Conservation (phyloP, 2,888 invertebrate genomes). For the Dicyrtoma fusca region DNA sequence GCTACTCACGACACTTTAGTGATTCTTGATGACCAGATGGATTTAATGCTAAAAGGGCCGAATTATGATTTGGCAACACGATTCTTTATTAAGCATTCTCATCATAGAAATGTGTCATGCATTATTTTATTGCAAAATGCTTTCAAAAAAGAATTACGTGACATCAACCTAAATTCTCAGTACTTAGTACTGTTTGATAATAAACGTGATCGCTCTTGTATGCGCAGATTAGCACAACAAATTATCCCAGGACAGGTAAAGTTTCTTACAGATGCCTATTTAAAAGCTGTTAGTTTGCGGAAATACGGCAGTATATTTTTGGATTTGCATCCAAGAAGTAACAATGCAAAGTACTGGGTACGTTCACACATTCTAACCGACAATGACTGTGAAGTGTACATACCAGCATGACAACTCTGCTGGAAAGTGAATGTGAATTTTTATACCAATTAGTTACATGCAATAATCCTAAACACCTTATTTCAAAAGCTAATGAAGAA, state of each 20-base stretch:
- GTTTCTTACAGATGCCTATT: neutral
- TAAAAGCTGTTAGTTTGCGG: slow-evolving; percentile 1
- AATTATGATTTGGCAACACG: neutral
- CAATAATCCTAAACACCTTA: neutral
- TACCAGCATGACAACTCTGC: neutral
- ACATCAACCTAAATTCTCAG: neutral
- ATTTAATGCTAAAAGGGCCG: neutral
- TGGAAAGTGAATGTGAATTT: neutral
- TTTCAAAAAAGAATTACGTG: neutral
- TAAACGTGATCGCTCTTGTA: neutral
- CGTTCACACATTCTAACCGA: neutral
- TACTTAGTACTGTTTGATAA: neutral
- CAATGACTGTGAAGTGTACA: slow-evolving; percentile 5
- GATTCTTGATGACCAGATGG: neutral
- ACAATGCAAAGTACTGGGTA: neutral
- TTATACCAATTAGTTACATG: neutral
- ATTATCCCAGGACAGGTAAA: neutral
- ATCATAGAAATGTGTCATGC: neutral
- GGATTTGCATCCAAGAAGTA: neutral
- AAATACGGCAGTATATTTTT: slow-evolving; percentile 6
- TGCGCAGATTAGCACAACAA: neutral
- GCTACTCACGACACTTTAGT: neutral
- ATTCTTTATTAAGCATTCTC: slow-evolving; percentile 9
- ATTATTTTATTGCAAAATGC: slow-evolving; percentile 6
- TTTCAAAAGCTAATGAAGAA: neutral